Conservation (phyloP, 2,797 vertebrate species). For the Rhabdophis nuchalis region DNA sequence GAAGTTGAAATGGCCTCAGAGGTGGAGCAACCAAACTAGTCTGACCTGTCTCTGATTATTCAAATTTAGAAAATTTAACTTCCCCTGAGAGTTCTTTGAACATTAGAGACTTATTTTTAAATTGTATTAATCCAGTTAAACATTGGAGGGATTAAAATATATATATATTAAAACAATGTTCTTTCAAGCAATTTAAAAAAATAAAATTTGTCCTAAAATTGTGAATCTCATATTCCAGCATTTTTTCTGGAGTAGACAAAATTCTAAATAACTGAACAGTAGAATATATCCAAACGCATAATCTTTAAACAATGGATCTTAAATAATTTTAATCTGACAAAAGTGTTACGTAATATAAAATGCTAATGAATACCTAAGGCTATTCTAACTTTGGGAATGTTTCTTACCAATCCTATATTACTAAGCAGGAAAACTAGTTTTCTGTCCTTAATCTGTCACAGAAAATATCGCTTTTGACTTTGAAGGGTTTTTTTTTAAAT, state of each 20-base stretch:
- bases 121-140: neutral
- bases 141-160: neutral
- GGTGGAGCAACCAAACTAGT: conserved; percentile 61
- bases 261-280: neutral
- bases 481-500: neutral
- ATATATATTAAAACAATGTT: neutral
- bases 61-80: conserved; percentile 24
- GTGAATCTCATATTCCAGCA: neutral
- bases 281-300: neutral
- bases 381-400: neutral
- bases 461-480: neutral
- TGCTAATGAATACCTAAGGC: neutral
- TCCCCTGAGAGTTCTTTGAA: conserved; percentile 24
- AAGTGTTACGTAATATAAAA: neutral
- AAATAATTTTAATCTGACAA: neutral
- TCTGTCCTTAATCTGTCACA: neutral
- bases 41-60: conserved; percentile 36
- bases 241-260: neutral
- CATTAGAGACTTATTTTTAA: conserved; percentile 6
- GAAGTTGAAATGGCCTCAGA: conserved; percentile 43
- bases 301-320: neutral
- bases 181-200: neutral
- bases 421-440: neutral
- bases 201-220: neutral
- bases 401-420: neutral